Base-by-base conservation (phyloP, 1,140 invertebrate genomes). In the Drosophila leontia region DNA sequence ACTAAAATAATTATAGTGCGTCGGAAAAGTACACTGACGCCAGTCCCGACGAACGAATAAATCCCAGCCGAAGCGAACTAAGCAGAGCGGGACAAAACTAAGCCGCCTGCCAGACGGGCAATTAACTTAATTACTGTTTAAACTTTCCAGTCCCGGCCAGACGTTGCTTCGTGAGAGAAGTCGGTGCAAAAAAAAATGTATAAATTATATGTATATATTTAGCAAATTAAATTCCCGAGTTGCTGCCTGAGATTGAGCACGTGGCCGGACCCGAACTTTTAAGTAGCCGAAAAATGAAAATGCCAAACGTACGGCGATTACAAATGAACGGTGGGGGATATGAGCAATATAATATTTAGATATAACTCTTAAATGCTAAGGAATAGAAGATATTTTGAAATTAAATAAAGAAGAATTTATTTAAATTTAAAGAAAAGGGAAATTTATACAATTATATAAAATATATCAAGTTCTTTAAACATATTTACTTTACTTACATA, bases 101-200 rank as follows among this genome's bases (percentile, higher is more conserved):
- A 75, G 72, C 58, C 17, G 42, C 3, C 37, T 13, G 41, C 61
- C 60, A 71, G 53, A 41, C 60, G 32, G 60, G 48, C 77, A 88
- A 87, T 80, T 88, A 84, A 75, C 35, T 80, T 88, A 80, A 87
- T 87, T 87, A 84, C 77, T 44, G 55, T 69, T 68, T 60, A 64
- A 82, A 69, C 67, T 74, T 74, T 70, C 8, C 29, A 63, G 32
- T 12, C 47, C 29, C 37, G 8, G n/a, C 15, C 51, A 35, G 26
- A 12, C 17, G 41, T 26, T 13, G 26, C 26, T 17, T 0, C 1
- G 26, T 17, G 17, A 6, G 26, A 26, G 15, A 51, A 29, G 13
- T 29, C 8, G 32, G 23, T 13, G 19, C 8, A 15, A 19, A 69
- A 37, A 69, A 37, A 44, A 41, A 48, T 11, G 9, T 26, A 48